Base-by-base conservation (phyloP, 2,113 vertebrate genomes). In the Albula goreensis region DNA sequence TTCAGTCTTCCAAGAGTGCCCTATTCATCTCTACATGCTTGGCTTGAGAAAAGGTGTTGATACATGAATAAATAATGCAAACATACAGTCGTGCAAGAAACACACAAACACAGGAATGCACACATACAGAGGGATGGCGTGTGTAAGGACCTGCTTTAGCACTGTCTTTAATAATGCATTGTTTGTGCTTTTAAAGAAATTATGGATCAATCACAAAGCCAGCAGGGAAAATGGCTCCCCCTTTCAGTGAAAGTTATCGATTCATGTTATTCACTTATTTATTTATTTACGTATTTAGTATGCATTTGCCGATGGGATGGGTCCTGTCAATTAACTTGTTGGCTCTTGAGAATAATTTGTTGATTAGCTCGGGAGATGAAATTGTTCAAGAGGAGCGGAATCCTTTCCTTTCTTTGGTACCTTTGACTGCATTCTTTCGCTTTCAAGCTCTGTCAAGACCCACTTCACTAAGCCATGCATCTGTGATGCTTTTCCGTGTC, bases 131-230 rank as follows among this genome's bases (percentile, higher is more conserved):
- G 77, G 77, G 79, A 70, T 49, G 88, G 86, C 83, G 25, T 83
- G 82, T 66, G 80, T 83, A 78, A 84, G 82, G 85, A 80, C 82
- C 87, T 52, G 85, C 82, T 85, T 87, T 81, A 87, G 78, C 91
- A 88, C 88, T 60, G 83, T 88, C 66, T 91, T 94, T 91, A 93
- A 91, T 93, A 92, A 92, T 91, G 88, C 87, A 90, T 89, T 88
- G 81, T 91, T 90, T 88, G 88, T 90, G 90, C 87, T 90, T 91
- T 91, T 88, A 92, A 89, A 91, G 79, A 91, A 92, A 90, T 90
- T 48, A 92, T 78, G 41, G 85, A 78, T 83, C 86, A 50, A 88
- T 89, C 86, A 84, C 84, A 84, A 87, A 82, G 88, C 85, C 66
- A 78, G 86, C 77, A 31, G 56, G 85, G 50, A 81, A 85, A 88